phyloP scores from a whole-genome alignment of 2,797 vertebrate species.

The Cyclopterus lumpus region DNA sequence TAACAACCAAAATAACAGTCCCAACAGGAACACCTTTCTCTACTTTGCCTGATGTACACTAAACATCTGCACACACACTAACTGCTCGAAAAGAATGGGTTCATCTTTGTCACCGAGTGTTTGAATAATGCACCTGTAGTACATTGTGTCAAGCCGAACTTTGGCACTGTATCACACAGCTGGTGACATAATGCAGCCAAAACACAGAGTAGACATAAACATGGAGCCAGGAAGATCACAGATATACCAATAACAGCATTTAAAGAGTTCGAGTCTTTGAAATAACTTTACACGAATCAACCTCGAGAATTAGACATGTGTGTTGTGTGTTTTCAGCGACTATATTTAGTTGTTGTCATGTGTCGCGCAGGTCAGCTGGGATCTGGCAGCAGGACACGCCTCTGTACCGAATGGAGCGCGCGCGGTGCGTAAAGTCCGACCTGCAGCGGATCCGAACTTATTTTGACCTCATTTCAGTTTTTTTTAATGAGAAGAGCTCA shows the following conservation, averaged over 20 bases:
- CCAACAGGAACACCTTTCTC: background rate
- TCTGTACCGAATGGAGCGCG: conserved; percentile 70
- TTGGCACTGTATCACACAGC: conserved; percentile 21
- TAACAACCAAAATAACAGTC: background rate
- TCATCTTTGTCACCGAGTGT: fast-evolving
- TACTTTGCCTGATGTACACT: background rate
- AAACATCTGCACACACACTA: background rate
- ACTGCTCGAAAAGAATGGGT: fast-evolving
- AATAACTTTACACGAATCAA: background rate
- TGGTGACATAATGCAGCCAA: background rate
- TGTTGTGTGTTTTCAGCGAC: conserved; percentile 34
- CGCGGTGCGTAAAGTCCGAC: conserved; percentile 74
- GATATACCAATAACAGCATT: background rate
- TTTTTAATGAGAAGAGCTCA: background rate
- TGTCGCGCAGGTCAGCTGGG: conserved; percentile 72
- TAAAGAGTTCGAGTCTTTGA: background rate
- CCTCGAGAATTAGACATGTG: background rate
- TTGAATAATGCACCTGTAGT: background rate
- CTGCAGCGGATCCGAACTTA: conserved; percentile 61
- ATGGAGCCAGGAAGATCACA: background rate
- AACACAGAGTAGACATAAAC: background rate
- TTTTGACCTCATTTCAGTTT: conserved; percentile 8
- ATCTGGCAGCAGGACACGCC: conserved; percentile 78
- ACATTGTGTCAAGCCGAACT: conserved; percentile 4
- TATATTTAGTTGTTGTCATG: conserved; percentile 84